A percentile compares a stretch with the other conserved stretches of the same genome.
phyloP scores from a whole-genome alignment of 2,797 vertebrate genomes.

The Petrocephalus schoutedeni region DNA sequence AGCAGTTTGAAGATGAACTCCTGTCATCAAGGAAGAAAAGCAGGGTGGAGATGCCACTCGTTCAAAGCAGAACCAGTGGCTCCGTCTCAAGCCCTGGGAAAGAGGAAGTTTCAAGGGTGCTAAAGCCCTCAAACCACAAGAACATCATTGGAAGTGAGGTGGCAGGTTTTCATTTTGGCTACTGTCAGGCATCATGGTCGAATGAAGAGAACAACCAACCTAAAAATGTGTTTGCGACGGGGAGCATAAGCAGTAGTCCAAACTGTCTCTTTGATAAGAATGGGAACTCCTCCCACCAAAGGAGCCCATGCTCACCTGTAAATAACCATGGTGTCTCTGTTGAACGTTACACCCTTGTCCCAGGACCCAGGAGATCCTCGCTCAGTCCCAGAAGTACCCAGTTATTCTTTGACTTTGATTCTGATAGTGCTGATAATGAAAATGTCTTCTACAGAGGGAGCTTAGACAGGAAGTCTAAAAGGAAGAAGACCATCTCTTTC shows the following conservation, averaged over 20 bases:
- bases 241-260: slow-evolving; percentile 38
- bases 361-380: slow-evolving; percentile 17
- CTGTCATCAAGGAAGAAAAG: slow-evolving; percentile 41
- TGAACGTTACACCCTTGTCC: slow-evolving; percentile 33
- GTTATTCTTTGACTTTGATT: slow-evolving; percentile 7
- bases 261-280: slow-evolving; percentile 48
- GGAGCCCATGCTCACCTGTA: slow-evolving; percentile 38
- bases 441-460: slow-evolving; percentile 20
- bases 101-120: background rate
- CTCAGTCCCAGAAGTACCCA: background rate
- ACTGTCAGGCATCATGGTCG: slow-evolving; percentile 31
- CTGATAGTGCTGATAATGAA: slow-evolving; percentile 22
- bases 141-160: slow-evolving; percentile 32
- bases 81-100: background rate
- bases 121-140: slow-evolving; percentile 8
- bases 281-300: slow-evolving; percentile 2
- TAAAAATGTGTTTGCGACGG: slow-evolving; percentile 19
- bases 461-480: background rate
- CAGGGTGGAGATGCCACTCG: background rate
- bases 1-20: slow-evolving; percentile 42
- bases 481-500: slow-evolving; percentile 8
- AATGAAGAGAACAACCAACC: slow-evolving; percentile 24
- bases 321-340: slow-evolving; percentile 58
- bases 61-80: background rate
- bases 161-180: background rate